A percentile compares a stretch with the other conserved stretches of the same genome.
Evolutionary conservation across 30 jellyfish, hydroid and myxozoan species (phyloP).

Genomic region (Chironex yamaguchii): DNA sequence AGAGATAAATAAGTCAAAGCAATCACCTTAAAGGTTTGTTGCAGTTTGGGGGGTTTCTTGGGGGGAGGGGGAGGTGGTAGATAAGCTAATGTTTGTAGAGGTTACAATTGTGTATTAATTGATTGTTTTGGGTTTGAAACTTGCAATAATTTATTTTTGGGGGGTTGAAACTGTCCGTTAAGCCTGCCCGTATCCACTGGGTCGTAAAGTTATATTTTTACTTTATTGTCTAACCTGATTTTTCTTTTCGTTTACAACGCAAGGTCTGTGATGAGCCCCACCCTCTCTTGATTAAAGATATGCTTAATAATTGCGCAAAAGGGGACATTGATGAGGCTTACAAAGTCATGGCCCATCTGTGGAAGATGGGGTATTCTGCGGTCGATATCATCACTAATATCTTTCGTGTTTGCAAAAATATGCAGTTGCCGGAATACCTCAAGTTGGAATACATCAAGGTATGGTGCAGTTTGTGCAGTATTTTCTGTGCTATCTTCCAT

Average conservation of each 20-base stretch:
- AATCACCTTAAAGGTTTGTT: too few species aligned
- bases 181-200: too few species aligned
- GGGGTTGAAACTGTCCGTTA: too few species aligned
- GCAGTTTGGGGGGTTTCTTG: too few species aligned
- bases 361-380: conserved; percentile 98
- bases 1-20: too few species aligned
- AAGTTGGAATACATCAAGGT: conserved; percentile 92
- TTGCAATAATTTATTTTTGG: too few species aligned
- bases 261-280: conserved; percentile 99
- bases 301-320: conserved; percentile 79
- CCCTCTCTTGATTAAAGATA: conserved; percentile 92
- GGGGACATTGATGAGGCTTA: conserved; percentile 92
- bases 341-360: conserved; percentile 90
- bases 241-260: neutral
- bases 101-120: too few species aligned
- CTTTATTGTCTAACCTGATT: too few species aligned
- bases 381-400: conserved; percentile 93
- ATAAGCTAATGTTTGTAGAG: too few species aligned
- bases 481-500: neutral
- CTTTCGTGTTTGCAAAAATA: conserved; percentile 93
- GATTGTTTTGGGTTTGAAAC: too few species aligned
- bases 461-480: neutral
- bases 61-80: too few species aligned
- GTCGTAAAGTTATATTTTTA: too few species aligned
- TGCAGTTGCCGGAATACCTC: conserved; percentile 89